These are phyloP conservation scores for Drosophila engyochracea DNA, from an alignment of 2,888 invertebrate genomes.

Conservation along the genomic window DNA sequence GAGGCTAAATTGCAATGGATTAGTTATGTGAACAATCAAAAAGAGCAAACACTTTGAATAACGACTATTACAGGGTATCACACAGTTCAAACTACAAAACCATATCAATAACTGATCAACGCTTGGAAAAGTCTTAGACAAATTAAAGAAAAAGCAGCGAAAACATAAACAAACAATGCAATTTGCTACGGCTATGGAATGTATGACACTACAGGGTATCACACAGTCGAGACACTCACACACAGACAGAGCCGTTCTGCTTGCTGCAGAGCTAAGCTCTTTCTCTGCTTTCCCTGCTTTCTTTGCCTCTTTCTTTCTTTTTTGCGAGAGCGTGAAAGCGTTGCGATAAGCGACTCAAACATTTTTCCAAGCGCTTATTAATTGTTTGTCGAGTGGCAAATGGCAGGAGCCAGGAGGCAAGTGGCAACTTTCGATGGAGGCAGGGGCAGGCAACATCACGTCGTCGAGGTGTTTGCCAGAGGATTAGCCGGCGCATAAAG, in stretches of 20 bases:
- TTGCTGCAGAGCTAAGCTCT: neutral
- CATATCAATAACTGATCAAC: neutral
- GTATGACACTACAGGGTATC: neutral
- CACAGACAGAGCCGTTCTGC: neutral
- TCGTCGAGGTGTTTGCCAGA: slow-evolving; percentile 62
- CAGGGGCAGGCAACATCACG: neutral
- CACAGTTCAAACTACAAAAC: neutral
- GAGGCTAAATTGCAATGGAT: neutral
- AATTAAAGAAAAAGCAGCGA: neutral
- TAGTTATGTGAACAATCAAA: neutral
- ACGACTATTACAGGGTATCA: neutral
- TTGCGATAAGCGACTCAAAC: slow-evolving; percentile 75
- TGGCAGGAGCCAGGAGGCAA: slow-evolving; percentile 35
- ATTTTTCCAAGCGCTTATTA: slow-evolving; percentile 76
- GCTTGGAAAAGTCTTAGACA: neutral
- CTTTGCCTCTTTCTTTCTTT: neutral
- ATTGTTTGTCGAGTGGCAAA: slow-evolving; percentile 68
- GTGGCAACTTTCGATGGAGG: slow-evolving; percentile 26
- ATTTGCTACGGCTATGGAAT: neutral
- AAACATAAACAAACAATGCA: neutral
- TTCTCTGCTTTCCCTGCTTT: neutral
- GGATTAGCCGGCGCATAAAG: slow-evolving; percentile 52
- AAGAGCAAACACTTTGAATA: neutral
- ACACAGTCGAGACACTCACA: neutral
- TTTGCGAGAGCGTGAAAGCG: slow-evolving; percentile 61